phyloP scores from a whole-genome alignment of 1,140 invertebrate species.

The Hylaeus volcanicus region DNA sequence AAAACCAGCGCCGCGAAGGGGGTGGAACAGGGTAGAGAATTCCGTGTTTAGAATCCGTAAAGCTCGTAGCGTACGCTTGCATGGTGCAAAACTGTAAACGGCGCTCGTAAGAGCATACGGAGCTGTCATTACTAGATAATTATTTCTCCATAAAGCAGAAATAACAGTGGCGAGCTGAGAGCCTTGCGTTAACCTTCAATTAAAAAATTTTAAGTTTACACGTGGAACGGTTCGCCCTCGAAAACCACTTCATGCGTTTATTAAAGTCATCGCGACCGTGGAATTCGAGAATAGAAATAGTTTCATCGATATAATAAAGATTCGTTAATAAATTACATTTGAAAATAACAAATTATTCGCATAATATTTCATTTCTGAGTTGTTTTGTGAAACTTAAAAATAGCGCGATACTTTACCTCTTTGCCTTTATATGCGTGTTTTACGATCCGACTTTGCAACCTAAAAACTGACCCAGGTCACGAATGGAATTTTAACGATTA shows the following conservation, averaged over 20 bases:
- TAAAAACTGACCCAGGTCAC: too few relatives aligned
- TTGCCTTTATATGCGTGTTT: too few relatives aligned
- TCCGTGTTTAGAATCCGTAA: conserved; percentile 60
- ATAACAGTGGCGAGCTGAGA: conserved; percentile 34
- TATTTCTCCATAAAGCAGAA: conserved; percentile 40
- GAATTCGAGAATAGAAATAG: not conserved
- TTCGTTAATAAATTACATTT: too few relatives aligned
- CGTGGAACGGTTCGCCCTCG: not conserved
- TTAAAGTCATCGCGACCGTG: too few relatives aligned
- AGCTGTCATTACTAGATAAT: conserved; percentile 46
- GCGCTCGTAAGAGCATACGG: conserved; percentile 42
- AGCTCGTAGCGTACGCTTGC: conserved; percentile 48
- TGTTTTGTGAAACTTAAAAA: too few relatives aligned
- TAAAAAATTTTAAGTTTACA: conserved; percentile 36
- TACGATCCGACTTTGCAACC: too few relatives aligned
- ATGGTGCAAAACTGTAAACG: conserved; percentile 62
- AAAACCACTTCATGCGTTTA: not conserved
- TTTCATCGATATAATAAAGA: not conserved
- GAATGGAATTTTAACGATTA: too few relatives aligned
- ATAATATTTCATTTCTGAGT: too few relatives aligned
- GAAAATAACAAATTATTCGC: too few relatives aligned
- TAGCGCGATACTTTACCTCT: too few relatives aligned
- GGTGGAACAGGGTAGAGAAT: conserved; percentile 8
- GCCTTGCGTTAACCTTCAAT: conserved; percentile 18
- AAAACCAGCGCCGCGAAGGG: not conserved